Conservation (phyloP, 2,797 vertebrate genomes). For the Syncerus caffer region DNA sequence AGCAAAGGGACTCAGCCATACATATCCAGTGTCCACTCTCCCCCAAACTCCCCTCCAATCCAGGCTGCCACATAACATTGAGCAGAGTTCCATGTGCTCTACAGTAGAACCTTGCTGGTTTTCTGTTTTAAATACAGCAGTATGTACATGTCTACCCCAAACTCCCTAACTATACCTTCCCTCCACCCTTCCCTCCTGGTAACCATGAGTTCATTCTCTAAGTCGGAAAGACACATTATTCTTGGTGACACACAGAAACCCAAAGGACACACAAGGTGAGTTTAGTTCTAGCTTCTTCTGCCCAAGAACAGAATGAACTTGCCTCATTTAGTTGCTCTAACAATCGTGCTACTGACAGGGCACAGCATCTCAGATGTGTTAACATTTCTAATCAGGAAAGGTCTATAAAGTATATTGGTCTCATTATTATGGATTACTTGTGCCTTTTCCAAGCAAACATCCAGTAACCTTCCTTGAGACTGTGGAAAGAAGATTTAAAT, state of each 20-base stretch:
- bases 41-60: background rate
- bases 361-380: background rate
- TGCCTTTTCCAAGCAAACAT: constrained; percentile 16
- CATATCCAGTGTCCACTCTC: background rate
- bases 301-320: background rate
- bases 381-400: background rate
- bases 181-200: background rate
- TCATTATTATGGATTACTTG: background rate
- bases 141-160: background rate
- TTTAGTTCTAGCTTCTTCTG: background rate
- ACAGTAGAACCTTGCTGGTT: background rate
- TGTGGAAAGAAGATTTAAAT: background rate
- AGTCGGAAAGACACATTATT: background rate
- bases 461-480: background rate
- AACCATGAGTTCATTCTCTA: background rate
- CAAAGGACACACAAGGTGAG: background rate
- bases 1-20: background rate
- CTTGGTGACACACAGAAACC: background rate
- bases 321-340: background rate
- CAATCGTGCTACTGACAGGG: background rate
- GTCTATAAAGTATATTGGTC: background rate
- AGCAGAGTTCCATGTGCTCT: background rate
- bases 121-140: background rate
- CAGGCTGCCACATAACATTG: background rate
- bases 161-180: background rate